A percentile compares a stretch with the other conserved stretches of the same genome.
phyloP scores from a whole-genome alignment of 2,888 invertebrate genomes.

The Lysandra bellargus region DNA sequence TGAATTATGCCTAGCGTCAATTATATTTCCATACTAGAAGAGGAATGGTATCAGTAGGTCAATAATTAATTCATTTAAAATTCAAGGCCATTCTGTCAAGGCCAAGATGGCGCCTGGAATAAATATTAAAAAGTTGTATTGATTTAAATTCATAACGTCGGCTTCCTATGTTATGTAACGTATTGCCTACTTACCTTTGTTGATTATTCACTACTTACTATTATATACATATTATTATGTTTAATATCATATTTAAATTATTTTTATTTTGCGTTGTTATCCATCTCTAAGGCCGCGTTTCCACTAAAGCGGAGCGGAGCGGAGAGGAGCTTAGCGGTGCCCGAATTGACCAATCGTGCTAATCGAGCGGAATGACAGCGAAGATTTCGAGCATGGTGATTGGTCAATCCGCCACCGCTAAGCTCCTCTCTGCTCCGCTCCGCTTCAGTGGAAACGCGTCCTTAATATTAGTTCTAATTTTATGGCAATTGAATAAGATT shows the following conservation, averaged over 20 bases:
- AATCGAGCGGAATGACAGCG: no score
- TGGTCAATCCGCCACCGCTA: no score
- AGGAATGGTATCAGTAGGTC: conserved; percentile 1
- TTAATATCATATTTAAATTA: not conserved
- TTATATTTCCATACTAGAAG: not conserved
- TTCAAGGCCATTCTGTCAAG: conserved; percentile 32
- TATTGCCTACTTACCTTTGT: not conserved
- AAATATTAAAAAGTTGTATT: conserved; percentile 32
- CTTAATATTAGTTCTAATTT: no score
- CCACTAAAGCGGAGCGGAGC: no score
- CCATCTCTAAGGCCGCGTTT: no score
- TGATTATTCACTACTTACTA: not conserved
- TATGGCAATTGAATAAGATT: no score
- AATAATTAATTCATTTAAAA: conserved; percentile 1
- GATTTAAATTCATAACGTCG: conserved; percentile 22
- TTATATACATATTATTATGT: not conserved
- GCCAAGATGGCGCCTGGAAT: conserved; percentile 32
- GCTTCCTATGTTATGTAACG: conserved; percentile 19
- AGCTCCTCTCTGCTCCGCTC: no score
- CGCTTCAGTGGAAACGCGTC: no score
- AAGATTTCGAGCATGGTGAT: no score
- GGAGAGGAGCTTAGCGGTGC: no score
- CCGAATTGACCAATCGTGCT: no score
- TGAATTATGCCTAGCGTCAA: not conserved
- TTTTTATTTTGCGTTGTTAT: no score